Evolutionary conservation across 2,888 invertebrate species (phyloP), one percentile per base, ranked within the genome.

Genomic region (Chesias legatella): DNA sequence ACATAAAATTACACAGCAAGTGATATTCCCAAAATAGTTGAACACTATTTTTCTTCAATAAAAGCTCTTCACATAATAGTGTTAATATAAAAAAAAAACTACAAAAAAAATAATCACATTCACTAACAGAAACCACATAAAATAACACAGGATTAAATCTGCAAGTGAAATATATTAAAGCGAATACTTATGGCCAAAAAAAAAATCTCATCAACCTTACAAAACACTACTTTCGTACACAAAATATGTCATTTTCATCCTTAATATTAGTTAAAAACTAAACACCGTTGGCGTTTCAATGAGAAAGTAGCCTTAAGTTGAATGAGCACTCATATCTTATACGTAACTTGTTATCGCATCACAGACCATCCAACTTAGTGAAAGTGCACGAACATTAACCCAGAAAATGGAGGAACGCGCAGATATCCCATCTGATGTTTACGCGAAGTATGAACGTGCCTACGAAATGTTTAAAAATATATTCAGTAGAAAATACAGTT

Each of bases 231-330:
- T 61, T 67, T 67, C 78, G 74, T 83, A 84, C 79, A 83, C 81
- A 85, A 84, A 85, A 83, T 85, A 85, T 84, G 82, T 84, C 79
- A 79, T 83, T 83, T 73, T 74, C 70, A 70, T 61, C 68, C 74
- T 78, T 77, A 46, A 33, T 56, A 56, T 65, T 67, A 45, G 11
- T 40, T 44, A 53, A 25, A 17, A 28, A 24, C 51, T 52, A 56
- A 25, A 43, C 48, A 46, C 43, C 46, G 24, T 32, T 27, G 41
- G 47, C 33, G 35, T 43, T 41, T 43, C 23, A 43, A 38, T 54
- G 46, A 51, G 52, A 60, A 56, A 55, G 48, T 48, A 60, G 45
- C 59, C 58, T 35, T 53, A 48, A 49, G 47, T 57, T 53, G 62
- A 60, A 64, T 59, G 67, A 63, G 56, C 54, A 23, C 17, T 32